A percentile compares a stretch with the other conserved stretches of the same genome.
Conservation (phyloP, 1,140 invertebrate species). For the Pinna nobilis region DNA sequence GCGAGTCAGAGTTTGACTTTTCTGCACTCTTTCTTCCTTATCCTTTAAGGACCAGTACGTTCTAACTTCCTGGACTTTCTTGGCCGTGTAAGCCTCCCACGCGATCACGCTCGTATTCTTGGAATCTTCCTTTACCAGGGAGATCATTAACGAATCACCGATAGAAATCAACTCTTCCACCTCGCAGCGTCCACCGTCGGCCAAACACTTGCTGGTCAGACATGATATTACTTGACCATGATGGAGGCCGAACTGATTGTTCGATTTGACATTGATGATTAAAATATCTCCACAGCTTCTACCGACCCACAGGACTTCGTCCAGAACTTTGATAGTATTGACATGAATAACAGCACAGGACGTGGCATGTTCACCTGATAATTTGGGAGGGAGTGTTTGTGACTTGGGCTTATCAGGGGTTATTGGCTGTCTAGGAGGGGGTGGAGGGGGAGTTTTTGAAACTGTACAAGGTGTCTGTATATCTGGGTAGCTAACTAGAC, state of each 20-base stretch:
- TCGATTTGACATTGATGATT: constrained; percentile 37
- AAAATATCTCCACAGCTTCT: constrained; percentile 46
- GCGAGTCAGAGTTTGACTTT: too few species aligned
- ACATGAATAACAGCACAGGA: constrained; percentile 3
- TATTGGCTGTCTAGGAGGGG: constrained; percentile 8
- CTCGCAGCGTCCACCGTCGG: not conserved
- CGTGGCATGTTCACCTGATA: not conserved
- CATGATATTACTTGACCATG: constrained; percentile 31
- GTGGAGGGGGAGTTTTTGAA: constrained; percentile 2
- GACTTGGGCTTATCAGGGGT: not conserved
- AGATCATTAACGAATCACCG: constrained; percentile 34
- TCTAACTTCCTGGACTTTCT: constrained; percentile 25
- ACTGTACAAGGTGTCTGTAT: too few species aligned
- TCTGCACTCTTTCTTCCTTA: not conserved
- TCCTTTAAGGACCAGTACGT: constrained; percentile 25
- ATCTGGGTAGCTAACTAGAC: not conserved
- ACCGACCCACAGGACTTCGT: constrained; percentile 48
- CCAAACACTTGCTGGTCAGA: not conserved
- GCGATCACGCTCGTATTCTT: constrained; percentile 27
- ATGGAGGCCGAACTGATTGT: constrained; percentile 14
- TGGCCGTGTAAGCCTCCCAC: constrained; percentile 38
- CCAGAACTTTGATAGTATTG: constrained; percentile 31
- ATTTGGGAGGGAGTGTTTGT: not conserved
- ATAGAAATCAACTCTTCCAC: constrained; percentile 38
- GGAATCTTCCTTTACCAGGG: constrained; percentile 21